These are phyloP conservation scores for Oncorhynchus mykiss DNA, from an alignment of 2,113 vertebrate genomes.

Conservation along the genomic window DNA sequence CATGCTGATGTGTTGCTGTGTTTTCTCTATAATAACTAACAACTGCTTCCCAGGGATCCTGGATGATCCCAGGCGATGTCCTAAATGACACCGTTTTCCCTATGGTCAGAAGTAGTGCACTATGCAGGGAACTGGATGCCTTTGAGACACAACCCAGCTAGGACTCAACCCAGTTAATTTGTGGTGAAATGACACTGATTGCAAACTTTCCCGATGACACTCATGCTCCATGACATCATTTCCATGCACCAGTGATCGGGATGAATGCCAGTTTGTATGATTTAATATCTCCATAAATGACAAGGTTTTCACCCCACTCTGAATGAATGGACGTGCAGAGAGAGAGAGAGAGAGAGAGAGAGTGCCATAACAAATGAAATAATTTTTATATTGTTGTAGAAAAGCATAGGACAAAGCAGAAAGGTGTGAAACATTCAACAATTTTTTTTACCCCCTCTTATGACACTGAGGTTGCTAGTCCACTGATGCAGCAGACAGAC, in stretches of 20 bases:
- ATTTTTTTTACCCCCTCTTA: neutral
- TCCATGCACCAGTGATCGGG: slow-evolving; percentile 56
- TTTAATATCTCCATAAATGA: slow-evolving; percentile 68
- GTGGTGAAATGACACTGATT: slow-evolving; percentile 50
- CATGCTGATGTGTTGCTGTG: neutral
- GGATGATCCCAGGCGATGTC: neutral
- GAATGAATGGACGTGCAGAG: slow-evolving; percentile 42
- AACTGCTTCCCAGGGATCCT: neutral
- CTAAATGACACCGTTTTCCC: slow-evolving; percentile 29
- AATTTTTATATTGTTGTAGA: neutral
- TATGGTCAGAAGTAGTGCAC: neutral
- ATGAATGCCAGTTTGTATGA: slow-evolving; percentile 65
- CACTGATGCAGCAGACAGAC: neutral
- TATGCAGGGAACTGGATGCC: no score
- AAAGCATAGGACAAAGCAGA: neutral
- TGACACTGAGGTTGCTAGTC: neutral
- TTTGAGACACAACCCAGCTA: no score
- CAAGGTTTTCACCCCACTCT: slow-evolving; percentile 41
- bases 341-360: neutral
- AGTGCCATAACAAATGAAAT: neutral
- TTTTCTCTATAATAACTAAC: neutral
- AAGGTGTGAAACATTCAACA: neutral
- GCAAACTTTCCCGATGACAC: slow-evolving; percentile 60
- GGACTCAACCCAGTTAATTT: slow-evolving; percentile 31
- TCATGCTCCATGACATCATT: slow-evolving; percentile 59